Percentiles rank a stretch among this genome's conserved stretches.
Conservation (phyloP, 2,888 invertebrate genomes). For the Sycophila texana region DNA sequence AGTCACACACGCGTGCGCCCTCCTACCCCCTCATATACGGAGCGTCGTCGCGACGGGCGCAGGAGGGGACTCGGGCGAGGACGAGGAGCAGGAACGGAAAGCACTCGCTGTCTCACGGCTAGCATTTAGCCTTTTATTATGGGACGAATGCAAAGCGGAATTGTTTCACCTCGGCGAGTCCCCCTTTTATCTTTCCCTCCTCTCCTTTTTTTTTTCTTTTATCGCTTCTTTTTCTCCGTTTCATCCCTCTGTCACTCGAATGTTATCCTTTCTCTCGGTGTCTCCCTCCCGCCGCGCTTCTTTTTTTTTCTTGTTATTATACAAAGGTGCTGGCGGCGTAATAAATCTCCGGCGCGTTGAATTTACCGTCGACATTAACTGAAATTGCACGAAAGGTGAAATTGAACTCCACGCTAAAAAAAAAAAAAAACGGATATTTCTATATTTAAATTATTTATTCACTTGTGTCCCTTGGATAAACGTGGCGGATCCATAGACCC, state of each 20-base stretch:
- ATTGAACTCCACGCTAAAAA: slow-evolving; percentile 27
- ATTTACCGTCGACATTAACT: slow-evolving; percentile 47
- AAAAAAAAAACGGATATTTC: slow-evolving; percentile 30
- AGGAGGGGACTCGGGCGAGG: neutral
- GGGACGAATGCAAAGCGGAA: slow-evolving; percentile 62
- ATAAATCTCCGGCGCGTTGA: slow-evolving; percentile 39
- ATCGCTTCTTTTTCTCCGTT: neutral
- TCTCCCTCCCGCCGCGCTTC: neutral
- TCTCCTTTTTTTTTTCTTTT: neutral
- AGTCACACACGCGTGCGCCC: slow-evolving; percentile 31
- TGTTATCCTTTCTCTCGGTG: neutral
- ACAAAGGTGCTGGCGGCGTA: neutral
- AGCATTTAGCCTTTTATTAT: slow-evolving; percentile 62
- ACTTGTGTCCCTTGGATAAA: slow-evolving; percentile 14
- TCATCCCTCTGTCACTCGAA: neutral
- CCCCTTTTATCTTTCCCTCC: slow-evolving; percentile 24
- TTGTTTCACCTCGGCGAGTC: slow-evolving; percentile 53
- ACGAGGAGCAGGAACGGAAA: slow-evolving; percentile 17
- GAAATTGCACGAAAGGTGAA: slow-evolving; percentile 40
- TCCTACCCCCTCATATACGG: neutral
- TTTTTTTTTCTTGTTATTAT: neutral
- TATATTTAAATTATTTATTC: slow-evolving; percentile 4
- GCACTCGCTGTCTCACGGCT: slow-evolving; percentile 56
- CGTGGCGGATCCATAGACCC: neutral
- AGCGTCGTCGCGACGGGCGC: neutral